These are phyloP conservation scores for Noctuana brunneofusca DNA, from an alignment of 2,888 invertebrate species.

Conservation along the genomic window DNA sequence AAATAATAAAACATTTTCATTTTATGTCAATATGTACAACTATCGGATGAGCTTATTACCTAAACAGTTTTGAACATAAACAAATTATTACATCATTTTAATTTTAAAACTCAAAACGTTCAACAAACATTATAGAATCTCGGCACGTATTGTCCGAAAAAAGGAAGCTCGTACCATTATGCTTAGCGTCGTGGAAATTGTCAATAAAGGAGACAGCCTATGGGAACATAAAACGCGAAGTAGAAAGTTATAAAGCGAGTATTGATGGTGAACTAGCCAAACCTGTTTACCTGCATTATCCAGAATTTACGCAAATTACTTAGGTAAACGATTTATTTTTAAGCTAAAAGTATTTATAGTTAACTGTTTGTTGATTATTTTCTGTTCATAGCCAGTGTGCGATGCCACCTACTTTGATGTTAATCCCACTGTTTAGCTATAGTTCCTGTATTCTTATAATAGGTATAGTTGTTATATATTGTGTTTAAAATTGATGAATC, in stretches of 20 bases:
- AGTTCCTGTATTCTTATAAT: no score
- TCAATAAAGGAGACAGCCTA: constrained; percentile 37
- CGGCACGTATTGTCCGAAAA: constrained; percentile 36
- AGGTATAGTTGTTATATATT: no score
- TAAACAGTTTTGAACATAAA: neutral
- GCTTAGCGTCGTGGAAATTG: constrained; percentile 40
- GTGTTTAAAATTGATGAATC: no score
- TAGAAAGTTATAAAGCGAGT: constrained; percentile 3
- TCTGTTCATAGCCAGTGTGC: no score
- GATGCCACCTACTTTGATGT: neutral
- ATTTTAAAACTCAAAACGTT: neutral
- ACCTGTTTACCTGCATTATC: neutral
- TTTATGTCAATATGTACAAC: neutral
- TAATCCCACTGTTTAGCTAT: no score
- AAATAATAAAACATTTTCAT: neutral
- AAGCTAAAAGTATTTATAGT: neutral
- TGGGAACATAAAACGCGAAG: constrained; percentile 15
- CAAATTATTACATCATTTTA: neutral
- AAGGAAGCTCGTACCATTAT: constrained; percentile 39
- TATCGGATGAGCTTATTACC: neutral
- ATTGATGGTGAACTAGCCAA: neutral
- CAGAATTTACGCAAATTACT: neutral
- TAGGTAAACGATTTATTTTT: neutral
- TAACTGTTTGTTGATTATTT: neutral
- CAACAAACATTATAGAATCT: constrained; percentile 32